These are phyloP conservation scores for Portunus trituberculatus DNA, from an alignment of 1,140 invertebrate species.

Conservation along the genomic window DNA sequence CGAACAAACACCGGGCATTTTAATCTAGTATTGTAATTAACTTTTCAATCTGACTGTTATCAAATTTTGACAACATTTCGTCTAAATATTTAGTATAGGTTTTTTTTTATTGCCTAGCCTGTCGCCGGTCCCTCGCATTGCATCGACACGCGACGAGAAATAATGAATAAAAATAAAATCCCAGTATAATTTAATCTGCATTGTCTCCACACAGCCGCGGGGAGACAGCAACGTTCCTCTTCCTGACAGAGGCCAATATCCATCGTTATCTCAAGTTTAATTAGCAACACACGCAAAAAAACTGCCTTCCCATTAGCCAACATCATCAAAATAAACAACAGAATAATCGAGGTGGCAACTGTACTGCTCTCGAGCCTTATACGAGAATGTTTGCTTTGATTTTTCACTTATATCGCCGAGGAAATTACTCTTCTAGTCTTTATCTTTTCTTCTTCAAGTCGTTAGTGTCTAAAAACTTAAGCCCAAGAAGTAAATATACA, in stretches of 20 bases:
- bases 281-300: background rate
- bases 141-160: background rate
- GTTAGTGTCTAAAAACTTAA: too few relatives aligned
- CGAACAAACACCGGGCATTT: background rate
- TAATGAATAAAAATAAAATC: background rate
- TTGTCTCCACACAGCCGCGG: background rate
- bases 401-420: too few relatives aligned
- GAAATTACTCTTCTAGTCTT: too few relatives aligned
- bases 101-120: background rate
- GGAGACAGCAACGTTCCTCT: background rate
- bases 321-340: background rate
- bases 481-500: too few relatives aligned
- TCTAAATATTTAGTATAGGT: background rate
- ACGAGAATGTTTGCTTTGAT: too few relatives aligned
- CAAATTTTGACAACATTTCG: slow-evolving; percentile 13
- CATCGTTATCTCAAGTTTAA: background rate
- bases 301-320: background rate
- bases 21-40: slow-evolving; percentile 24
- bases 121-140: background rate
- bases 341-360: background rate
- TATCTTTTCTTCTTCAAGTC: too few relatives aligned
- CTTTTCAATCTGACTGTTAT: slow-evolving; percentile 1
- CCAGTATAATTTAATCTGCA: background rate
- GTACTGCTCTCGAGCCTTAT: too few relatives aligned
- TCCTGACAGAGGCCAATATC: background rate